Base-by-base conservation (phyloP, 1,140 invertebrate species). In the Macrostomum lignano region DNA sequence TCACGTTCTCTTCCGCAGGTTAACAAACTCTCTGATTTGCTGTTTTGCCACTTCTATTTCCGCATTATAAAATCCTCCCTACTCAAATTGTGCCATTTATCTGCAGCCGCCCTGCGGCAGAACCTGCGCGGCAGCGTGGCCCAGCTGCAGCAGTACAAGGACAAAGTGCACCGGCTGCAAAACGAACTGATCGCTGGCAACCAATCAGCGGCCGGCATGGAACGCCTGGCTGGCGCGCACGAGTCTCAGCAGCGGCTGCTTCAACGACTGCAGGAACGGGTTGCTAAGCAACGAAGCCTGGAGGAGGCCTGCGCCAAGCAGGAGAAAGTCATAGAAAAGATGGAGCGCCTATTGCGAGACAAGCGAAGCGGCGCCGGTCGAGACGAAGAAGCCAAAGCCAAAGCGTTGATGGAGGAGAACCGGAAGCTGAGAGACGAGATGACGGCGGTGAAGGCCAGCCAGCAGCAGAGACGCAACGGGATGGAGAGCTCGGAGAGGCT, bases 241-340 rank as follows among this genome's bases (percentile, higher is more conserved):
- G n/a, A n/a, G n/a, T n/a, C n/a, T n/a, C n/a, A n/a, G n/a, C n/a
- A n/a, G n/a, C n/a, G n/a, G n/a, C n/a, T n/a, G n/a, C n/a, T n/a
- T 17, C 26, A 28, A 29, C 34, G 31, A 17, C 34, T 35, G 2
- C 15, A 35, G 25, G 25, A n/a, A 5, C 17, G 17, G 22, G 19
- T 23, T 7, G 11, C 34, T 3, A 35, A 35, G 13, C 17, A 29
- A 25, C 17, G 34, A 13, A 23, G 34, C 11, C 24, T 35, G 25
- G 34, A 35, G 21, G 34, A 35, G 14, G 34, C 34, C 7, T 35
- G 21, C 23, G 10, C 25, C 17, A 35, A 35, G 7, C 34, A 35
- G 34, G 34, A 35, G 17, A 35, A 31, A n/a, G 22, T 35, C 11
- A 35, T 35, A 6, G 34, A 35, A 13, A 31, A 28, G 22, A 35